Evolutionary conservation across 1,140 invertebrate genomes (phyloP).

Genomic region (Caenorhabditis brenneri): DNA sequence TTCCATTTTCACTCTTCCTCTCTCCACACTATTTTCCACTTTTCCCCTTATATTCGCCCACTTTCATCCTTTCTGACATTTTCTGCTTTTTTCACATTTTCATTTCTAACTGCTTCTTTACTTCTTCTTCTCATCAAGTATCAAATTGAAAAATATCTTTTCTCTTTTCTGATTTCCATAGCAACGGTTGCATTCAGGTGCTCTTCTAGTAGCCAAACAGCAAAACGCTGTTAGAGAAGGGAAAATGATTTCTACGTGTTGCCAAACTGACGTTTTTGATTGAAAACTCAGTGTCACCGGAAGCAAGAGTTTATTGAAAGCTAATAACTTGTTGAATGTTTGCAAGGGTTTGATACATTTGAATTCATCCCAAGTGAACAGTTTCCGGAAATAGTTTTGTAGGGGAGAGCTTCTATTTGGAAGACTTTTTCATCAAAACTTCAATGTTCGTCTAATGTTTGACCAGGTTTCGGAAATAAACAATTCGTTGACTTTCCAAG

Average conservation of each 20-base stretch:
- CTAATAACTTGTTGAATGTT: too few species aligned
- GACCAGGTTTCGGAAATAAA: too few species aligned
- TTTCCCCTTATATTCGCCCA: neutral
- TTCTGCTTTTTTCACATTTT: neutral
- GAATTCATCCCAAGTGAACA: too few species aligned
- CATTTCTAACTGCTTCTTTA: neutral
- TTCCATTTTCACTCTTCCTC: neutral
- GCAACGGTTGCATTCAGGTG: neutral
- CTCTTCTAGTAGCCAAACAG: neutral
- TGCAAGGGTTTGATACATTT: too few species aligned
- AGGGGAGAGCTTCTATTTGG: too few species aligned
- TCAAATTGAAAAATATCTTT: neutral
- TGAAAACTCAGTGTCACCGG: too few species aligned
- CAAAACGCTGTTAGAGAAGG: neutral
- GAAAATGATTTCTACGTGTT: neutral
- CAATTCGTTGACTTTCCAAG: too few species aligned
- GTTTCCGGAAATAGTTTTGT: too few species aligned
- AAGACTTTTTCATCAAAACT: too few species aligned
- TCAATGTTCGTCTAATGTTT: neutral
- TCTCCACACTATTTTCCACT: neutral
- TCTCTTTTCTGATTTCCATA: neutral
- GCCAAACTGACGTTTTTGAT: too few species aligned
- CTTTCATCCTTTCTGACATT: neutral
- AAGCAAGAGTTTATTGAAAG: too few species aligned
- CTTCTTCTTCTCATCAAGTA: neutral